Evolutionary conservation across 2,113 vertebrate genomes (phyloP), one percentile per base, ranked within the genome.

Genomic region (Gracilinanus agilis): DNA sequence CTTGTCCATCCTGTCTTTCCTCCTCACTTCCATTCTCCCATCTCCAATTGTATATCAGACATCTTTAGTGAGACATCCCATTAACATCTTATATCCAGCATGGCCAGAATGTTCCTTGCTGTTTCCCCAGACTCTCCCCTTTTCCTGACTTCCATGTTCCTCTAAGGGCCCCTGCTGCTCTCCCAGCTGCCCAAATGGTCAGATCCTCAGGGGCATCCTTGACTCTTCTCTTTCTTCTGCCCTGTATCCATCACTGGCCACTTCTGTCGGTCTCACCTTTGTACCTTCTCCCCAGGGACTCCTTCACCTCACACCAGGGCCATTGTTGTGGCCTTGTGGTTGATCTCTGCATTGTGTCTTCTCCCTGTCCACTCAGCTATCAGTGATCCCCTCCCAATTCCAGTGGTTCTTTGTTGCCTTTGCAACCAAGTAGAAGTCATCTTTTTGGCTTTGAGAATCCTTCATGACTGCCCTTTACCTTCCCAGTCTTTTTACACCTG

Each of bases 321-420:
- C 2, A 2, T 21, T 19, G 6, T 7, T 0, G 0, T 40, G 40
- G 67, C 6, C 29, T 67, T 11, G 27, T 2, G 67, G 13, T n/a
- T 83, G n/a, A 19, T 83, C 5, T 83, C 34, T 40, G 19, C 16
- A 40, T 40, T 13, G 7, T 8, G 67, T 21, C 19, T 40, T n/a
- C n/a, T n/a, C n/a, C 13, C 40, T 13, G 23, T 12, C 29, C 58
- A 34, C 29, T 67, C 3, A 34, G 9, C 27, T 67, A 13, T 34
- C 27, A 13, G 24, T 58, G 56, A 27, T 55, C 27, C 24, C 25
- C n/a, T n/a, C 27, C 2, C 49, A 49, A 34, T 3, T 3, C 58
- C 13, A 75, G 34, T 8, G n/a, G 16, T 21, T 21, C 67, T 7
- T 40, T 40, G 23, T 83, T 21, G 7, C 67, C 67, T 40, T 3